phyloP scores from a whole-genome alignment of 2,797 vertebrate genomes.

The Sebastes ruberrimus region DNA sequence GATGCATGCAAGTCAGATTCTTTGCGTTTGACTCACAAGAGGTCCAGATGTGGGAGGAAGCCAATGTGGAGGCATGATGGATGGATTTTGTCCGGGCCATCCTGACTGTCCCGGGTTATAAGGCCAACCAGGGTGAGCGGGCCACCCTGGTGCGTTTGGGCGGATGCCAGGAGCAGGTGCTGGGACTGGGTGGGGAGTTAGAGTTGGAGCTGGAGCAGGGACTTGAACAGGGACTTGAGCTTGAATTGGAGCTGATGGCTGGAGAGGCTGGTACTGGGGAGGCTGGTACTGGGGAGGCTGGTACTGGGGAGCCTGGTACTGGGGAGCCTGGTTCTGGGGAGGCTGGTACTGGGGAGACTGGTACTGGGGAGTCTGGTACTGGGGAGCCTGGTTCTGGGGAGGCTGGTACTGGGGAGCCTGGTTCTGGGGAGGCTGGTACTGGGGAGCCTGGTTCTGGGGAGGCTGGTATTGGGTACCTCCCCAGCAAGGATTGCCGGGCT shows the following conservation, averaged over 20 bases:
- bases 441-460: background rate
- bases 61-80: conserved; percentile 66
- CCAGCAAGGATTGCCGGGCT: conserved; percentile 58
- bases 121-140: conserved; percentile 66
- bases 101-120: conserved; percentile 83
- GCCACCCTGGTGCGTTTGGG: conserved; percentile 57
- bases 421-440: background rate
- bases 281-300: background rate
- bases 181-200: conserved; percentile 8
- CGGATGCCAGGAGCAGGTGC: conserved; percentile 37
- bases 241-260: background rate
- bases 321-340: conserved; percentile 33
- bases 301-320: conserved; percentile 48
- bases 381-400: conserved; percentile 24
- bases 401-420: background rate
- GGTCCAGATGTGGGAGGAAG: conserved; percentile 76
- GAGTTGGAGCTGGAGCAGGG: conserved; percentile 16
- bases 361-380: conserved; percentile 48
- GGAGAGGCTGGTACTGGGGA: background rate
- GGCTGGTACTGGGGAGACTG: conserved; percentile 50
- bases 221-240: conserved; percentile 1
- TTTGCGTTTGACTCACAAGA: conserved; percentile 70
- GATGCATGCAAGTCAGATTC: background rate
- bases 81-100: conserved; percentile 80
- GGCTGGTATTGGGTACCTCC: conserved; percentile 38